Evolutionary conservation across 30 jellyfish, hydroid and myxozoan species (phyloP), one percentile per base, ranked within the genome.

Genomic region (Cassiopea andromeda): DNA sequence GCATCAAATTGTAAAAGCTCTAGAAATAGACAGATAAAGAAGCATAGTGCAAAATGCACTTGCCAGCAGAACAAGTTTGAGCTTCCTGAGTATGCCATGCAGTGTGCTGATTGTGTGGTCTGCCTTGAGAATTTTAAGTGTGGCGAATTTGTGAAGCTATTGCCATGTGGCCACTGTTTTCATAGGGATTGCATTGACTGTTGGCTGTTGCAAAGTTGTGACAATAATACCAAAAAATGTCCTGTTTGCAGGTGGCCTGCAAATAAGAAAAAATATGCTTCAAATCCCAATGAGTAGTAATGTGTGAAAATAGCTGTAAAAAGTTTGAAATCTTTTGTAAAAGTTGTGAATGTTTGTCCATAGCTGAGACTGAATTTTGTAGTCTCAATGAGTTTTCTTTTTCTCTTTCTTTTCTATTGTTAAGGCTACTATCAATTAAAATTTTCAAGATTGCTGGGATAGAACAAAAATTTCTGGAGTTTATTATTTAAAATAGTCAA

Each of bases 221-320:
- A 71, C 7, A 13, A 59, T 8, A 91, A 89, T 44, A 85, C 85
- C 78, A 61, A 57, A 72, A 84, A 88, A 77, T 96, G 99, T 77
- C 99, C 99, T 4, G 94, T 92, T 10, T 96, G 99, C 83, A 80
- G 99, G 46, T 91, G 97, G 97, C 99, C 99, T 18, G 96, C 94
- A 43, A 71, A 85, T 76, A 87, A 90, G 58, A 16, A 50, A 16
- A 89, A 94, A 76, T 54, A 66, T 48, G n/a, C 50, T 49, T 18
- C 54, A 12, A 19, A 27, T 27, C 15, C 7, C 4, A 38, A 70
- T 4, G 38, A 70, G 64, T 54, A 54, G 64, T 10, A 54, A 54
- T 6, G 64, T 54, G 64, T 54, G 12, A 54, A 10, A 0, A 54
- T 54, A 10, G 64, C 12, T 10, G 12, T 3, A 54, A 54, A 54